Base-by-base conservation (phyloP, 92 coral and sea anemone species). In the Hydrozoanthus gracilis region DNA sequence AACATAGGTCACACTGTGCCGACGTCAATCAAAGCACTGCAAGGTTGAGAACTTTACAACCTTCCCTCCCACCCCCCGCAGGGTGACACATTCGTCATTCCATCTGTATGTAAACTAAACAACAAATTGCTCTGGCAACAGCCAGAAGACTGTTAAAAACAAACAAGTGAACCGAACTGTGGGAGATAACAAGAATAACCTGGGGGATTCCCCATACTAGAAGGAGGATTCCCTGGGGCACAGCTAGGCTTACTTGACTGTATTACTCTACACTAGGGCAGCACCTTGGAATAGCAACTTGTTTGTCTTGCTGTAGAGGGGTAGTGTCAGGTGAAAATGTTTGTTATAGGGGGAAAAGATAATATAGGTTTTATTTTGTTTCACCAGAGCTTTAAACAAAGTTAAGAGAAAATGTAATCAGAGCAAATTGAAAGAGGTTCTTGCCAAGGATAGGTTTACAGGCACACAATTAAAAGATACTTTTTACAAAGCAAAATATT, bases 21-120 rank as follows among this genome's bases (percentile, higher is more conserved):
- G 2, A 27, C 2, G 39, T 27, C 39, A 27, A 27, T 27, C 39
- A 27, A 11, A 48, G 85, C 20, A 58, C 35, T 65, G 54, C 91
- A 9, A 8, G 87, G 86, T 66, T 7, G n/a, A 35, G 52, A 61
- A 60, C 86, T 87, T 85, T 83, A 69, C 80, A 91, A 89, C 89
- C 89, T 91, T 86, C 92, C 91, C 94, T 91, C 68, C 86, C 94
- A 73, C 73, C 73, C 89, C 55, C 84, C 78, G 11, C 8, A 78
- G 88, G 55, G 61, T 64, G 69, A 64, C 69, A 49, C 79, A 76
- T 54, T 88, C 76, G 44, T 70, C 83, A 84, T 47, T 77, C 86
- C 90, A 87, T 83, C 91, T 87, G 91, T 76, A 76, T 82, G 86
- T 70, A 51, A 89, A 89, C 92, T 89, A 73, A 88, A 91, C 84